Conservation (phyloP, 2,797 vertebrate genomes). For the Acanthurus leucopareius region DNA sequence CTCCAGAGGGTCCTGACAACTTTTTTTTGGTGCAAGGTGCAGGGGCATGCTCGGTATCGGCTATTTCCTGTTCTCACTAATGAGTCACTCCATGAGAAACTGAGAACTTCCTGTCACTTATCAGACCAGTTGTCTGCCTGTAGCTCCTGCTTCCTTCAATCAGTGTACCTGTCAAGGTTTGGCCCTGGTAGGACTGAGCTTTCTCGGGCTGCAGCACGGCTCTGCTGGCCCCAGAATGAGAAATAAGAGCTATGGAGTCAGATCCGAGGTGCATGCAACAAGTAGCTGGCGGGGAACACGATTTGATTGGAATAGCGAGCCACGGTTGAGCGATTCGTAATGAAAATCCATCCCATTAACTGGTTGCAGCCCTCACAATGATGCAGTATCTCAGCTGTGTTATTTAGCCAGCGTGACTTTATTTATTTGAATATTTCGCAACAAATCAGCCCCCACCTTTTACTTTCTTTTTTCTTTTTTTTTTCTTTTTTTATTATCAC, state of each 20-base stretch:
- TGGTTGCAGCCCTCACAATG: constrained; percentile 37
- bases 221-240: constrained; percentile 36
- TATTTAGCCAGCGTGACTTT: constrained; percentile 47
- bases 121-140: constrained; percentile 61
- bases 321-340: constrained; percentile 51
- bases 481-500: constrained; percentile 18
- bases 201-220: neutral
- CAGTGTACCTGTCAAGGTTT: constrained; percentile 66
- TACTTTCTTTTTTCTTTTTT: no score
- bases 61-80: constrained; percentile 65
- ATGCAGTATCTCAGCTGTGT: constrained; percentile 51
- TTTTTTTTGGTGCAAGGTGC: neutral
- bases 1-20: constrained; percentile 30
- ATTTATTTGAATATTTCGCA: constrained; percentile 53
- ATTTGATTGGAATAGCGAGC: constrained; percentile 59
- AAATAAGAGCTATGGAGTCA: constrained; percentile 33
- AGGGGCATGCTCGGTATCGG: constrained; percentile 41
- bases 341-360: constrained; percentile 67
- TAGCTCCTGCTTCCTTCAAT: constrained; percentile 24
- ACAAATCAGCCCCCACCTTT: neutral
- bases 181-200: constrained; percentile 10
- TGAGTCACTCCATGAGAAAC: constrained; percentile 45
- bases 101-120: constrained; percentile 55
- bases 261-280: constrained; percentile 46
- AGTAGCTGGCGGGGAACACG: constrained; percentile 47